These are phyloP conservation scores for Drosophila subsilvestris DNA, from an alignment of 2,888 invertebrate species.

Conservation along the genomic window DNA sequence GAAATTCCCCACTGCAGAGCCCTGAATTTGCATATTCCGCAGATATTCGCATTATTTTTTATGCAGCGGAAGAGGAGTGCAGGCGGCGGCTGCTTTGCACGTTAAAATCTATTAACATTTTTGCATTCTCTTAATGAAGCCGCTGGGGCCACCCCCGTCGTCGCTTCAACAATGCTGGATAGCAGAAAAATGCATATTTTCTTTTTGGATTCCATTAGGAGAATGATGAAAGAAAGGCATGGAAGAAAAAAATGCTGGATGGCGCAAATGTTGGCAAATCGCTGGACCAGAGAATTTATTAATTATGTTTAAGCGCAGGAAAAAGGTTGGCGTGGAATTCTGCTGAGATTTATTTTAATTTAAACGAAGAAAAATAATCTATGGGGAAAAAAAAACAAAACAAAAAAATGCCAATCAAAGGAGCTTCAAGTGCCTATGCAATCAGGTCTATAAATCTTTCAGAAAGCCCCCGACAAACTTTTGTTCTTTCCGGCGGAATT, in stretches of 20 bases:
- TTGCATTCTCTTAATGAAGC: conserved; percentile 64
- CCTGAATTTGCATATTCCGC: conserved; percentile 65
- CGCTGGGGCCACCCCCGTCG: conserved; percentile 1
- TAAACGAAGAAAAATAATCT: neutral
- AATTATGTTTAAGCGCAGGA: conserved; percentile 55
- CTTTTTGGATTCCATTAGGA: conserved; percentile 56
- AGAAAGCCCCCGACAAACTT: conserved; percentile 40
- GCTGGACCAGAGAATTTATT: conserved; percentile 57
- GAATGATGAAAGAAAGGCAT: conserved; percentile 22
- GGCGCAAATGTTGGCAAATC: conserved; percentile 65
- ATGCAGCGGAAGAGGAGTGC: neutral
- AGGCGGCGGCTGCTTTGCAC: conserved; percentile 6
- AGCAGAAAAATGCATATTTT: conserved; percentile 30
- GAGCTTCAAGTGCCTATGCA: conserved; percentile 1
- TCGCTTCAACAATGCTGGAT: conserved; percentile 9
- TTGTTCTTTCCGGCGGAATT: conserved; percentile 43
- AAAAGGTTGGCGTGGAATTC: neutral
- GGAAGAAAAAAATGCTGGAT: conserved; percentile 42
- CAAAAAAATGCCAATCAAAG: conserved; percentile 37
- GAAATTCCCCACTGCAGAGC: conserved; percentile 59
- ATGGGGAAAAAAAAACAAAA: neutral
- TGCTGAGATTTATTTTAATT: neutral
- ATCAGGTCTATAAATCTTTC: conserved; percentile 23
- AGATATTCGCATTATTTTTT: conserved; percentile 43
- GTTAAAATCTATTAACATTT: conserved; percentile 73